Evolutionary conservation across 2,797 vertebrate species (phyloP).

Genomic region (Acanthopagrus latus): DNA sequence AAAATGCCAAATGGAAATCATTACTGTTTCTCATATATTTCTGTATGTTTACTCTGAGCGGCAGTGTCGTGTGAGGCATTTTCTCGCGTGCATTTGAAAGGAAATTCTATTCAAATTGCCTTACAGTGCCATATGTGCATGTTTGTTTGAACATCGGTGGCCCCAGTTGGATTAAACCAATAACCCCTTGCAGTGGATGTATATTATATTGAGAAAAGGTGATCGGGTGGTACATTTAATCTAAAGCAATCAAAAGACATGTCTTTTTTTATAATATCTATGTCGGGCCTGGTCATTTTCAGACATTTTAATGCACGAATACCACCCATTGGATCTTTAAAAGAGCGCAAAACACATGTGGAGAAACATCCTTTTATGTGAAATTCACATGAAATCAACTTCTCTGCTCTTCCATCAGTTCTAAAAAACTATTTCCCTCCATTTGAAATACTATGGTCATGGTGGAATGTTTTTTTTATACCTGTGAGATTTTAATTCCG

Average conservation of each 20-base stretch:
- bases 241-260: neutral
- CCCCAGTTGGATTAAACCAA: neutral
- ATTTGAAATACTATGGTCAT: neutral
- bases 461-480: neutral
- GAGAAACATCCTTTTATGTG: neutral
- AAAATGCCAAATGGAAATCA: conserved; percentile 69
- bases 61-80: conserved; percentile 4
- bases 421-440: neutral
- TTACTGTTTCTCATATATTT: conserved; percentile 56
- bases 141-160: conserved; percentile 13
- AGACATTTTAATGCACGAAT: too few species aligned
- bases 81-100: conserved; percentile 10
- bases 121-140: neutral
- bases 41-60: conserved; percentile 51
- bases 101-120: conserved; percentile 24
- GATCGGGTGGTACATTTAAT: neutral
- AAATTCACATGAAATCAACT: neutral
- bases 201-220: neutral
- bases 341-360: neutral
- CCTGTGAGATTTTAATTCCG: neutral
- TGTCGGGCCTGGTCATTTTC: too few species aligned
- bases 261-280: too few species aligned
- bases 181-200: neutral
- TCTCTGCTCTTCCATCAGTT: neutral
- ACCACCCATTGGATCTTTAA: neutral